These are phyloP conservation scores for Ailuropoda melanoleuca DNA, from an alignment of 2,113 vertebrate species.

Conservation along the genomic window DNA sequence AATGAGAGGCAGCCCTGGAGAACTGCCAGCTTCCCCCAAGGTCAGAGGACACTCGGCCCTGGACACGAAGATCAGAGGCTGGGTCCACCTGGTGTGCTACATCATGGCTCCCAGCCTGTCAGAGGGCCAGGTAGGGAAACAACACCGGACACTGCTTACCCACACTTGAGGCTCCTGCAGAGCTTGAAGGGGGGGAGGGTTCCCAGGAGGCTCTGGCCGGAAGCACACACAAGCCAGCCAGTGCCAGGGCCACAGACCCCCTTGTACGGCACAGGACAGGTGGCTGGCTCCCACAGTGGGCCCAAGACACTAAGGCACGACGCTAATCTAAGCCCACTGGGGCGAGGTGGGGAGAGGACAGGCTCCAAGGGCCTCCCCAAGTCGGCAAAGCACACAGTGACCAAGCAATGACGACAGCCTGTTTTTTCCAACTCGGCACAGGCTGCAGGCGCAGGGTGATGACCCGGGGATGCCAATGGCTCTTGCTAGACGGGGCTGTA, in stretches of 20 bases:
- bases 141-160: background rate
- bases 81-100: background rate
- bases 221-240: background rate
- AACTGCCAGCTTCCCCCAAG: background rate
- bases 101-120: background rate
- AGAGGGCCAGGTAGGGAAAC: background rate
- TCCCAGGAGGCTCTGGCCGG: background rate
- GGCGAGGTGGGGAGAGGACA: background rate
- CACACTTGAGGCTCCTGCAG: background rate
- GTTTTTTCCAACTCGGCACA: background rate
- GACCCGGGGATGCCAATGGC: background rate
- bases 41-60: background rate
- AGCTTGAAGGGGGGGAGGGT: background rate
- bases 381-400: slow-evolving; percentile 29
- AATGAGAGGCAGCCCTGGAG: background rate
- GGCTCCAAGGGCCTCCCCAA: background rate
- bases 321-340: slow-evolving; percentile 70
- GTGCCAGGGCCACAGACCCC: background rate
- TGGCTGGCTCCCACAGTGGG: background rate
- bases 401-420: background rate
- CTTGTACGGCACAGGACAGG: background rate
- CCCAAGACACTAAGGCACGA: slow-evolving; percentile 73
- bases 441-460: background rate
- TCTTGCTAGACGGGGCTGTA: background rate
- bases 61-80: background rate